These are phyloP conservation scores for Telenomus remus DNA, from an alignment of 1,140 invertebrate genomes.

Conservation along the genomic window DNA sequence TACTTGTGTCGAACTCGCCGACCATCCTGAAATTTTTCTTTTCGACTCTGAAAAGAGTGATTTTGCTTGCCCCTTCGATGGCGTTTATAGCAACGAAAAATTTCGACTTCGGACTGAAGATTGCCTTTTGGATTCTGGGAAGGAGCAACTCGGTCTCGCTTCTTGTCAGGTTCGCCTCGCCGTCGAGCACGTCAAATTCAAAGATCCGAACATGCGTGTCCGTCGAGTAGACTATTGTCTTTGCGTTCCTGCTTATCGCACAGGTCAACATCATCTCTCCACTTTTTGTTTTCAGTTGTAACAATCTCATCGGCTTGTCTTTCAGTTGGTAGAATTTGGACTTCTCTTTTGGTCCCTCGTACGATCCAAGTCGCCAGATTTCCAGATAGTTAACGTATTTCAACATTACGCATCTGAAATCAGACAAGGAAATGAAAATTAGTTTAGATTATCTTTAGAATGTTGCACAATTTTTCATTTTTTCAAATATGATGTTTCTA, in stretches of 20 bases:
- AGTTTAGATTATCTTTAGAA: too few relatives aligned
- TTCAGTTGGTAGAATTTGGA: conserved; percentile 67
- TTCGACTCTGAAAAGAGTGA: conserved; percentile 65
- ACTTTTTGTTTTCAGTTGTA: conserved; percentile 79
- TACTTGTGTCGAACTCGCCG: conserved; percentile 61
- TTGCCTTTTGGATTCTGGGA: conserved; percentile 65
- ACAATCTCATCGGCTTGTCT: conserved; percentile 80
- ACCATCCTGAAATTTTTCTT: conserved; percentile 62
- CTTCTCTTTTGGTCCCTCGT: conserved; percentile 30
- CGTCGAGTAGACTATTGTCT: conserved; percentile 85
- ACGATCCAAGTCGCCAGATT: conserved; percentile 79
- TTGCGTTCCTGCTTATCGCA: conserved; percentile 81
- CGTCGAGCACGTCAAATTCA: conserved; percentile 77
- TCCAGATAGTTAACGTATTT: conserved; percentile 81
- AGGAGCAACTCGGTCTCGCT: conserved; percentile 62
- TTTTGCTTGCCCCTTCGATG: conserved; percentile 41
- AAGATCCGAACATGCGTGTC: conserved; percentile 80
- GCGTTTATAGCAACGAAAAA: conserved; percentile 66
- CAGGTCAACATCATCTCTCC: conserved; percentile 80
- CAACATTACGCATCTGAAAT: conserved; percentile 79
- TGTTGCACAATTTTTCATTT: too few relatives aligned
- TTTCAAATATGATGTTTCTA: too few relatives aligned
- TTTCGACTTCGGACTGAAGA: conserved; percentile 71
- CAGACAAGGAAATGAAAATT: too few relatives aligned
- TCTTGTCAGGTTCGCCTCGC: conserved; percentile 60